Evolutionary conservation across 2,888 invertebrate species (phyloP), one percentile per base, ranked within the genome.

Genomic region (Heterodera filipjevi): DNA sequence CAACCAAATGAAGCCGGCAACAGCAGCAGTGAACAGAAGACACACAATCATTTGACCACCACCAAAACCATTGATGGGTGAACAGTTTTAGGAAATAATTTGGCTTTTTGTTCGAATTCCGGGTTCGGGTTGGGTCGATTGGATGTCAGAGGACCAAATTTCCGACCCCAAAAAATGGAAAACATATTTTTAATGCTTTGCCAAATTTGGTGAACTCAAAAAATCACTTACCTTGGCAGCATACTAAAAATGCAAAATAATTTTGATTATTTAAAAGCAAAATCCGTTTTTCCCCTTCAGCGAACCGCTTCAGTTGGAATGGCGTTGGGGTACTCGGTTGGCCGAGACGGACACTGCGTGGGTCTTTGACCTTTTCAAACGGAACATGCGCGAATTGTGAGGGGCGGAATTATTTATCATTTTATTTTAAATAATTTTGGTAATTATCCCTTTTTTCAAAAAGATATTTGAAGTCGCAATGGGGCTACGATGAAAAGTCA

Each of bases 401-500:
- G 39, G 39, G 39, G 86, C 76, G n/a, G 30, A 59, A 64, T n/a
- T 2, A 19, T 77, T 32, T 2, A n/a, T 3, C 46, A 59, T 59
- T 14, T 19, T 19, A 53, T 53, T 53, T 22, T 3, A 14, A 19
- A 22, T 2, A 3, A 53, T 53, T 53, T 53, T 53, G 22, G 6
- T 16, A 53, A n/a, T 53, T 19, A n/a, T n/a, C n/a, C n/a, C n/a
- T n/a, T n/a, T n/a, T n/a, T n/a, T n/a, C n/a, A n/a, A n/a, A n/a
- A 35, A 91, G 91, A 78, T 91, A 91, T 84, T 93, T 93, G 86
- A 92, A 92, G n/a, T 93, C 93, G 89, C 92, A 93, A 0, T 91
- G 90, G 90, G 91, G 91, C n/a, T 91, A 90, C 90, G 90, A 90
- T 81, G 90, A 90, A 80, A 85, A 89, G 72, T 88, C 90, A 46